Percentiles rank a stretch among this genome's conserved stretches.
phyloP scores from a whole-genome alignment of 2,797 vertebrate species.

The Gephyroberyx darwinii region DNA sequence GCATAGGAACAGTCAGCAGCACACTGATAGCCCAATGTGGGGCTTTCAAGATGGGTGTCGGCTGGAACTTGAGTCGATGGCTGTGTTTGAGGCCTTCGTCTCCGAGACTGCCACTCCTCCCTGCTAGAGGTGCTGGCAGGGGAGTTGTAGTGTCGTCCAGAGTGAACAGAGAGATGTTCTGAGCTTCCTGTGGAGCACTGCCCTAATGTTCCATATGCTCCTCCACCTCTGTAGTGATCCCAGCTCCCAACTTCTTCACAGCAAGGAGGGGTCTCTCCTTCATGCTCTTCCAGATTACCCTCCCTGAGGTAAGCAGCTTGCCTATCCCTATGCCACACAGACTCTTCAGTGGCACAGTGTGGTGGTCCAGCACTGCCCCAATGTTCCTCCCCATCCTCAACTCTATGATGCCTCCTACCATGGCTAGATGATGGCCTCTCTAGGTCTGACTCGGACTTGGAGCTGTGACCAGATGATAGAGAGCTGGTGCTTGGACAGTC shows the following conservation, averaged over 20 bases:
- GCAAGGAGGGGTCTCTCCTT: constrained; percentile 33
- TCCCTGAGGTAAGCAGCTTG: constrained; percentile 64
- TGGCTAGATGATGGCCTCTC: constrained; percentile 64
- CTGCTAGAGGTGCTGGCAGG: constrained; percentile 71
- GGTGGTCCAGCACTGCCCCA: constrained; percentile 53
- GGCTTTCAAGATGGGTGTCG: constrained; percentile 39
- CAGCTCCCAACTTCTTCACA: constrained; percentile 59
- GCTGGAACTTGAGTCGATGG: constrained; percentile 43
- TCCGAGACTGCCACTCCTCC: constrained; percentile 66
- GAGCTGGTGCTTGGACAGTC: constrained; percentile 81
- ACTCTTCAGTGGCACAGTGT: constrained; percentile 33
- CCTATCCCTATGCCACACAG: constrained; percentile 64
- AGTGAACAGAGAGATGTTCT: constrained; percentile 58
- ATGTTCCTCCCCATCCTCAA: constrained; percentile 36
- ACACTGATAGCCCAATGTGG: constrained; percentile 53
- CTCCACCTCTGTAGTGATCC: constrained; percentile 59
- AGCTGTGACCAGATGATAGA: constrained; percentile 83
- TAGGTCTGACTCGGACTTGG: constrained; percentile 78
- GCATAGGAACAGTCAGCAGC: constrained; percentile 58
- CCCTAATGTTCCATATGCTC: constrained; percentile 34
- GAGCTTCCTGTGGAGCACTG: constrained; percentile 60
- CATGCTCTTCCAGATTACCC: constrained; percentile 68
- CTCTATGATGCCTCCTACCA: constrained; percentile 43
- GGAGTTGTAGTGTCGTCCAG: constrained; percentile 76
- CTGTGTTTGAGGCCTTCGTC: constrained; percentile 55